Percentiles rank a stretch among this genome's conserved stretches.
phyloP scores from a whole-genome alignment of 2,113 vertebrate genomes.

The Pholis gunnellus region DNA sequence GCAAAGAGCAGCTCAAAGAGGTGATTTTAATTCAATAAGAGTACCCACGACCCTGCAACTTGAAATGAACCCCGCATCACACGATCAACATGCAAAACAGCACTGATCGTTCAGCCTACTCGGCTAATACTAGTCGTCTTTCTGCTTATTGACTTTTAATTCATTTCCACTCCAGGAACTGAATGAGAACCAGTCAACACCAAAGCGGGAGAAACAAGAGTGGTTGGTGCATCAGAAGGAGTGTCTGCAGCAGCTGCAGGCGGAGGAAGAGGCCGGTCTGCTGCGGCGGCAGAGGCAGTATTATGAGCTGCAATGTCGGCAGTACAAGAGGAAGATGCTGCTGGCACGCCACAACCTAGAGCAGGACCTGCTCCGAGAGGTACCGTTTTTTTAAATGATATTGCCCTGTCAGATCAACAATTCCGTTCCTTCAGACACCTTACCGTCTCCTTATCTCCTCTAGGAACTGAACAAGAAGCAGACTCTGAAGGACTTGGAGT shows the following conservation, averaged over 20 bases:
- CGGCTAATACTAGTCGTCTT: background rate
- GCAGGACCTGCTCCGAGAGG: slow-evolving; percentile 93
- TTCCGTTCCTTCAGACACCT: background rate
- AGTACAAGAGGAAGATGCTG: slow-evolving; percentile 94
- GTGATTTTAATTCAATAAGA: slow-evolving; percentile 62
- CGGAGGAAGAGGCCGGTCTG: slow-evolving; percentile 90
- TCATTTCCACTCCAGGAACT: slow-evolving; percentile 83
- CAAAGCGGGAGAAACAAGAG: slow-evolving; percentile 93
- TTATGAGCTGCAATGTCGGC: slow-evolving; percentile 91
- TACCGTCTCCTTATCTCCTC: background rate
- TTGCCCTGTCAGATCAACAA: background rate
- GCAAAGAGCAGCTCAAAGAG: slow-evolving; percentile 95
- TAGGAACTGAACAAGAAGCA: slow-evolving; percentile 95
- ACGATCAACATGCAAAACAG: background rate
- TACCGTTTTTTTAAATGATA: slow-evolving; percentile 39
- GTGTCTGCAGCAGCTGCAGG: slow-evolving; percentile 91
- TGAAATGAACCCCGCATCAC: background rate
- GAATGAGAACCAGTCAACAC: slow-evolving; percentile 93
- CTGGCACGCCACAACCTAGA: slow-evolving; percentile 91
- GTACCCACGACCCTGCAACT: background rate
- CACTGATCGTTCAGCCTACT: background rate
- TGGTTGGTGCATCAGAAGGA: slow-evolving; percentile 94
- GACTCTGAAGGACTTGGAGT: slow-evolving; percentile 93
- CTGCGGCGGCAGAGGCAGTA: slow-evolving; percentile 91
- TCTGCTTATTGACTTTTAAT: background rate